These are phyloP conservation scores for Saguinus imperator DNA, from an alignment of 2,113 vertebrate genomes.

Conservation along the genomic window DNA sequence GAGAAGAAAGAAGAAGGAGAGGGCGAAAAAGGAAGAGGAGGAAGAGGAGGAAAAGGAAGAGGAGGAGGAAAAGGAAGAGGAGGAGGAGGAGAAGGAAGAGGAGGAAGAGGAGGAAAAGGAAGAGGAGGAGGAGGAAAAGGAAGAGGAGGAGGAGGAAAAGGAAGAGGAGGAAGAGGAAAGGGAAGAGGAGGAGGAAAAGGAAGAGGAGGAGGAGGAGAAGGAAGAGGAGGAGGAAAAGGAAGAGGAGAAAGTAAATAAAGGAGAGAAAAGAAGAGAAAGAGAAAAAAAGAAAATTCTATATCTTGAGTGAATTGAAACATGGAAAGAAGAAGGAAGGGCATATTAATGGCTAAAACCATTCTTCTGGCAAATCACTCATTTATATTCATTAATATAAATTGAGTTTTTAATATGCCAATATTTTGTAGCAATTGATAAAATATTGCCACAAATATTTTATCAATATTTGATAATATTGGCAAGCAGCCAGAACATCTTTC, in stretches of 20 bases:
- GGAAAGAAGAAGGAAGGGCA: neutral
- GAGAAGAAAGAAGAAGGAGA: neutral
- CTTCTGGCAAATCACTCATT: neutral
- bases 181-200: no score
- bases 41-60: fast-evolving
- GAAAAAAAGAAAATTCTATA: neutral
- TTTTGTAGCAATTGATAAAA: neutral
- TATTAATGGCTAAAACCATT: neutral
- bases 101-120: neutral
- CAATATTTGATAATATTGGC: no score
- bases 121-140: neutral
- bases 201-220: neutral
- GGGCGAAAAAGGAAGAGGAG: neutral
- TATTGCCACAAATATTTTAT: no score
- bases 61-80: fast-evolving
- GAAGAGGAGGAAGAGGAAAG: no score
- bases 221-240: fast-evolving
- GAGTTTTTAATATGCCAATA: neutral
- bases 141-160: neutral
- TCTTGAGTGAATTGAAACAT: neutral
- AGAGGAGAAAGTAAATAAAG: neutral
- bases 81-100: neutral
- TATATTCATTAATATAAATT: neutral
- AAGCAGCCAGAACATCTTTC: neutral
- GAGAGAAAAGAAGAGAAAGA: neutral